Conservation (phyloP, 2,797 vertebrate genomes). For the Diceros bicornis region DNA sequence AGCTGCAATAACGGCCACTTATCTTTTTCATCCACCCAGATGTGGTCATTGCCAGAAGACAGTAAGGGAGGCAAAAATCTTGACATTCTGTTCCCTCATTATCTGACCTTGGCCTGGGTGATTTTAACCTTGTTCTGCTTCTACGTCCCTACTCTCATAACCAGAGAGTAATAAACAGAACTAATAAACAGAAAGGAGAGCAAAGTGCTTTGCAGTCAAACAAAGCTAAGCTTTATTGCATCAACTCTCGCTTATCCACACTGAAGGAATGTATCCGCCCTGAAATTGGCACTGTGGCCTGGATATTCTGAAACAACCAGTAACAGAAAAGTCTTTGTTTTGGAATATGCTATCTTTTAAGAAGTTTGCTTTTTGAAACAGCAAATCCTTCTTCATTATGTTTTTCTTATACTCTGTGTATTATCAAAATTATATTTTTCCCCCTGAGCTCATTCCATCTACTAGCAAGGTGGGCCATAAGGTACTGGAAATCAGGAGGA, state of each 20-base stretch:
- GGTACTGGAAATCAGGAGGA: neutral
- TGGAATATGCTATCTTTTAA: neutral
- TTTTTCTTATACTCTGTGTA: constrained; percentile 18
- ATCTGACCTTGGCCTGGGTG: constrained; percentile 49
- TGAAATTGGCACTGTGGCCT: neutral
- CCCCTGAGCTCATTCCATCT: neutral
- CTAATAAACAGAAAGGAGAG: constrained; percentile 22
- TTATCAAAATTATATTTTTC: constrained; percentile 56
- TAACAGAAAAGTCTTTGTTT: constrained; percentile 46
- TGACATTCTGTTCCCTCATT: neutral
- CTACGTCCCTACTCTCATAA: neutral
- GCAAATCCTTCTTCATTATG: constrained; percentile 9
- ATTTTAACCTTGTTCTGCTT: neutral
- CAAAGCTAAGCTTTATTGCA: constrained; percentile 14
- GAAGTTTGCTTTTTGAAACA: constrained; percentile 49
- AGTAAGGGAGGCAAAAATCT: neutral
- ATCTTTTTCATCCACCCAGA: neutral
- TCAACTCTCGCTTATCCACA: neutral
- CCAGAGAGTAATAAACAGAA: neutral
- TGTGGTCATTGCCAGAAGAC: neutral
- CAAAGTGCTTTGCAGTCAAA: neutral
- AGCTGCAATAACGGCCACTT: neutral
- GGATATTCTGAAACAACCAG: neutral
- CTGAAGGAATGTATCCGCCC: neutral
- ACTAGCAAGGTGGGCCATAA: neutral